These are phyloP conservation scores for Oryzaephilus surinamensis DNA, from an alignment of 1,140 invertebrate genomes.

Conservation along the genomic window DNA sequence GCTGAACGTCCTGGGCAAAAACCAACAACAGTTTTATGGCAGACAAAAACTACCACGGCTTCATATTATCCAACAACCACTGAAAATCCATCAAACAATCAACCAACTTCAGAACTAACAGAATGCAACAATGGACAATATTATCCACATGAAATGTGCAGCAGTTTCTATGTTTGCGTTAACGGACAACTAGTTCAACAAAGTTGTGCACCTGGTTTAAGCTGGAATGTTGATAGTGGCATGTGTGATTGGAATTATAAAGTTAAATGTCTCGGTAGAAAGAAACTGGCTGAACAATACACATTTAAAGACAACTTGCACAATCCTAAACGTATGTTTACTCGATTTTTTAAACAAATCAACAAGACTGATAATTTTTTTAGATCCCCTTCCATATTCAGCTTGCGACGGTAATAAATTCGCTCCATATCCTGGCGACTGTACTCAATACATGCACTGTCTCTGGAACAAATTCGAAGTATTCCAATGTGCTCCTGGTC, in stretches of 20 bases:
- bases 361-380: slow-evolving; percentile 2
- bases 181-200: slow-evolving; percentile 53
- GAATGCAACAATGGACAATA: slow-evolving; percentile 45
- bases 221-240: slow-evolving; percentile 50
- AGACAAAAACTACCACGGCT: slow-evolving; percentile 13
- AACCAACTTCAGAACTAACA: slow-evolving; percentile 1
- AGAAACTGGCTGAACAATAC: slow-evolving; percentile 14
- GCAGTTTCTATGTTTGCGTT: slow-evolving; percentile 57
- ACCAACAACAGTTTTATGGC: slow-evolving; percentile 11
- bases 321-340: slow-evolving; percentile 4
- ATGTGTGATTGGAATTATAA: slow-evolving; percentile 60
- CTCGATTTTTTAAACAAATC: not conserved
- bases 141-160: slow-evolving; percentile 49
- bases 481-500: slow-evolving; percentile 58
- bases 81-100: not conserved
- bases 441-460: slow-evolving; percentile 63
- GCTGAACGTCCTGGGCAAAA: slow-evolving; percentile 7
- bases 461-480: slow-evolving; percentile 64
- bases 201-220: slow-evolving; percentile 56
- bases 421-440: slow-evolving; percentile 53
- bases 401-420: slow-evolving; percentile 45
- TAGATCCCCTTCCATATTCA: slow-evolving; percentile 36
- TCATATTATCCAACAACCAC: slow-evolving; percentile 5
- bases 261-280: slow-evolving; percentile 32
- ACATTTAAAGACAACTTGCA: slow-evolving; percentile 3